Percentiles rank a stretch among this genome's conserved stretches.
Conservation (phyloP, 2,888 invertebrate species). For the Ferrisia virgata region DNA sequence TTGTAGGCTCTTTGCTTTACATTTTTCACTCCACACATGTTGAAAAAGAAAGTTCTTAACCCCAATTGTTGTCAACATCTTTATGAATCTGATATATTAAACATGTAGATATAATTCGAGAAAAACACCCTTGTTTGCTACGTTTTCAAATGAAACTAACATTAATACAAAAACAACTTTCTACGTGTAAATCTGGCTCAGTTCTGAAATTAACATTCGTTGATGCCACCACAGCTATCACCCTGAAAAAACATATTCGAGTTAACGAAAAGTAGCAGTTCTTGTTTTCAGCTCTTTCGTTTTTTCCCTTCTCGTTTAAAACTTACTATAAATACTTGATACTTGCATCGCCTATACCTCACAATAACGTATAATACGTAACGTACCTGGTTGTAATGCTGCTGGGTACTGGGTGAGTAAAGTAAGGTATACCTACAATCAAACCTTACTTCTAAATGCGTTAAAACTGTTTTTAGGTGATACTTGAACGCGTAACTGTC, state of each 20-base stretch:
- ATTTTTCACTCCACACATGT: no score
- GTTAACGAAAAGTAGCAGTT: not conserved
- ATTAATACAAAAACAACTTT: not conserved
- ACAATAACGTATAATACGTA: no score
- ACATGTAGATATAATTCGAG: not conserved
- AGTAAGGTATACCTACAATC: no score
- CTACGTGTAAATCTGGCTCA: not conserved
- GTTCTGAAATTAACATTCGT: not conserved
- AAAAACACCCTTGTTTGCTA: not conserved
- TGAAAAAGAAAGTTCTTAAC: no score
- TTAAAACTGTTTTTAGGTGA: no score
- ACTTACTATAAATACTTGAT: not conserved
- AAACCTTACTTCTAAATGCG: no score
- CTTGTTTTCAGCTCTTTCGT: not conserved
- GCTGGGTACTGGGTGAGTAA: no score
- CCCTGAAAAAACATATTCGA: not conserved
- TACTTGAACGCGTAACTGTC: no score
- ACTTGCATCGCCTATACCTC: not conserved
- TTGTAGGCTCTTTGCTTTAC: no score
- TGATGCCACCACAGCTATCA: not conserved
- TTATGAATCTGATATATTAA: no score
- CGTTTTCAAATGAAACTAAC: not conserved
- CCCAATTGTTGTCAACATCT: no score
- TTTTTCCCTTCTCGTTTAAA: not conserved
- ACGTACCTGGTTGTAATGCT: not conserved